Conservation (phyloP, 2,797 vertebrate species). For the Rhabdomys pumilio region DNA sequence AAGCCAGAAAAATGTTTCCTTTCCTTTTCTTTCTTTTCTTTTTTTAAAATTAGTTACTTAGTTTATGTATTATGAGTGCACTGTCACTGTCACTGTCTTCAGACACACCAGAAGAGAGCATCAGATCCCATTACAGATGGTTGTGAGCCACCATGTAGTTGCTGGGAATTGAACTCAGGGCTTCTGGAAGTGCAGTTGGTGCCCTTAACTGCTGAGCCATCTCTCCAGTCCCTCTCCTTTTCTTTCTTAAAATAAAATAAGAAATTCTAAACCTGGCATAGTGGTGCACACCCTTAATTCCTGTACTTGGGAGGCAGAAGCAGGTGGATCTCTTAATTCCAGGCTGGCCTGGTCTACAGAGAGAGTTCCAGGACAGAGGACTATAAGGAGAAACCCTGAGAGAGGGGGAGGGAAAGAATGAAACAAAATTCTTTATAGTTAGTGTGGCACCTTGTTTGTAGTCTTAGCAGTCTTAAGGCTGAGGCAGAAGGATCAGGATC, state of each 20-base stretch:
- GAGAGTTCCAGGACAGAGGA: background rate
- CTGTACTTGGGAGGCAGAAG: background rate
- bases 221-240: background rate
- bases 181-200: background rate
- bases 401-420: background rate
- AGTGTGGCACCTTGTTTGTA: background rate
- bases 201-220: background rate
- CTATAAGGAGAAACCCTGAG: background rate
- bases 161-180: background rate
- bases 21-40: background rate
- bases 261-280: background rate
- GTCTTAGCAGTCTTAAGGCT: background rate
- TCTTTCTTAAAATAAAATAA: background rate
- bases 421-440: background rate
- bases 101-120: background rate
- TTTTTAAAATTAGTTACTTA: background rate
- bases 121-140: no score
- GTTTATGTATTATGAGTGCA: background rate
- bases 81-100: background rate
- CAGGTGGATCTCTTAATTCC: background rate
- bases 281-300: background rate
- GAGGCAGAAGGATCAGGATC: background rate
- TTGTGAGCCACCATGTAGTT: background rate
- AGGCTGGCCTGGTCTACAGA: background rate
- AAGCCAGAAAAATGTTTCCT: constrained; percentile 54